Base-by-base conservation (phyloP, 2,113 vertebrate species). In the Phainopepla nitens region DNA sequence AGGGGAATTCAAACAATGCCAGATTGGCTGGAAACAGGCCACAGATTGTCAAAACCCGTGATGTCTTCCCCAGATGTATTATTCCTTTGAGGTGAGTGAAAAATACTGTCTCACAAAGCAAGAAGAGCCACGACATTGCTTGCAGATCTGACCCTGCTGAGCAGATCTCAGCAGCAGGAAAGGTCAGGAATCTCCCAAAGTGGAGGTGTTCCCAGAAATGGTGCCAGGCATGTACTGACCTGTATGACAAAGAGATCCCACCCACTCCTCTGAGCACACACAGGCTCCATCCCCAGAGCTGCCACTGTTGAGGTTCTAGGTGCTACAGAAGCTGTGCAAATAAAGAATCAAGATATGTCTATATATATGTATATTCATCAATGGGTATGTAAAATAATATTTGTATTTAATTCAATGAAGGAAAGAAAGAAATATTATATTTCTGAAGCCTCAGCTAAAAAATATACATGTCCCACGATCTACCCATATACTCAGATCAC, bases 251-350 rank as follows among this genome's bases (percentile, higher is more conserved):
- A 58, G 41, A 29, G 20, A 71, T 82, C 86, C 86, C 47, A 73
- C 83, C 91, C 96, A 97, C 20, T 97, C 83, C 13, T 96, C 96
- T 82, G 96, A 41, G 78, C 98, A 98, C 27, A 50, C 0, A 0
- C 97, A 97, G 77, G 24, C 50, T 69, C 87, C 57, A 15, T 97
- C 87, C 58, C 5, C 2, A 87, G 93, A 97, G 57, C 82, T 16
- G 35, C 95, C 97, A 44, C 83, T 83, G 10, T 94, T 97, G 76
- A 68, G n/a, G n/a, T n/a, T n/a, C n/a, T n/a, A n/a, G n/a, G n/a
- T n/a, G n/a, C n/a, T n/a, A n/a, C n/a, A n/a, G n/a, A n/a, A n/a
- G n/a, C n/a, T 77, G 22, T 36, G 53, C 41, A 75, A 95, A 85
- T 53, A 71, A 89, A 56, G 41, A 73, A 49, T 68, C 25, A 31